Conservation (phyloP, 1,140 invertebrate genomes). For the Andricus grossulariae region DNA sequence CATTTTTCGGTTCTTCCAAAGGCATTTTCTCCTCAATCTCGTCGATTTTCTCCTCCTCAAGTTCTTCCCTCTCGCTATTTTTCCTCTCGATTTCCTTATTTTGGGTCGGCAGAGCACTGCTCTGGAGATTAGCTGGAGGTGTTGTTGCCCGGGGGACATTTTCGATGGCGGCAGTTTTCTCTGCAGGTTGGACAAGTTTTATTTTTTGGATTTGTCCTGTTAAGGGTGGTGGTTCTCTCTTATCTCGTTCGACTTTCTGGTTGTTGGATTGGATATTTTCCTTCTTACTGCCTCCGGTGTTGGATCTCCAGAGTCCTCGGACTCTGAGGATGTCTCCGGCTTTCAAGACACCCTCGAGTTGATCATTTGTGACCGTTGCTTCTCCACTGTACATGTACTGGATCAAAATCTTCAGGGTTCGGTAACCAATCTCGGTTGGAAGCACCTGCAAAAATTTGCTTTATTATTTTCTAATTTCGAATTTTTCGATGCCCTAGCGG, state of each 20-base stretch:
- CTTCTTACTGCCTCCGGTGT: constrained; percentile 77
- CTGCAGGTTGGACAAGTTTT: constrained; percentile 68
- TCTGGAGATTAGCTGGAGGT: background rate
- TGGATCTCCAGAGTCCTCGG: constrained; percentile 81
- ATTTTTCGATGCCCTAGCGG: too few relatives aligned
- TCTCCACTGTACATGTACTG: constrained; percentile 92
- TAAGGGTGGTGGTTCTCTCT: constrained; percentile 59
- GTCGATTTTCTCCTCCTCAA: constrained; percentile 48
- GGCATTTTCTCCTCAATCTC: constrained; percentile 56
- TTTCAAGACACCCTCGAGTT: constrained; percentile 85
- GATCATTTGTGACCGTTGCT: constrained; percentile 89
- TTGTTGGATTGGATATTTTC: constrained; percentile 71
- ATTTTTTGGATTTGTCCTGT: constrained; percentile 72
- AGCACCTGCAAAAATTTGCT: constrained; percentile 77
- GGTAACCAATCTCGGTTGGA: constrained; percentile 86
- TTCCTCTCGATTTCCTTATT: constrained; percentile 59
- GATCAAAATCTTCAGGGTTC: constrained; percentile 87
- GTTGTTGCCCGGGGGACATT: constrained; percentile 48
- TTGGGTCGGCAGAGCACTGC: constrained; percentile 39
- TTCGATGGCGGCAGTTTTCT: constrained; percentile 59
- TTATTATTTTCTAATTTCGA: too few relatives aligned
- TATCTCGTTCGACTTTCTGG: constrained; percentile 67
- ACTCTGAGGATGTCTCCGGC: constrained; percentile 88
- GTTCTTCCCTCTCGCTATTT: constrained; percentile 59
- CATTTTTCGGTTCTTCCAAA: constrained; percentile 63